phyloP scores from a whole-genome alignment of 2,888 invertebrate genomes.

The Polydesmus complanatus region DNA sequence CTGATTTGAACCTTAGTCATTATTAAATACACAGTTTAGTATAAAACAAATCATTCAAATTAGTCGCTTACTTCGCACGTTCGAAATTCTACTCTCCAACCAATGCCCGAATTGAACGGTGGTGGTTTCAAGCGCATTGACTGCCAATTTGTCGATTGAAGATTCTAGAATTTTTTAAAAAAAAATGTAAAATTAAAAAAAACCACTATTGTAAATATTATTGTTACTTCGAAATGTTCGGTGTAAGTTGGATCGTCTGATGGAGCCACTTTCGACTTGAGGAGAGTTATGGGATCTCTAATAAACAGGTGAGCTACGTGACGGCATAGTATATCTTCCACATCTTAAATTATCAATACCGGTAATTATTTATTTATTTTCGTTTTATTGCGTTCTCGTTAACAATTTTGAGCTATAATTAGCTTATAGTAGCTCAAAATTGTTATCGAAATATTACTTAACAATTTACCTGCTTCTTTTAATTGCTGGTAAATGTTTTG shows the following conservation, averaged over 20 bases:
- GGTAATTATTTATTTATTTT: too few species aligned
- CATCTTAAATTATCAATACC: too few species aligned
- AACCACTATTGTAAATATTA: background rate
- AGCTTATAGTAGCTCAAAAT: too few species aligned
- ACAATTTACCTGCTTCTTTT: conserved; percentile 47
- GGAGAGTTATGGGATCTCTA: conserved; percentile 86
- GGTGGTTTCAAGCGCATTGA: conserved; percentile 99
- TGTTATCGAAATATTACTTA: background rate
- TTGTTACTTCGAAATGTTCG: conserved; percentile 87
- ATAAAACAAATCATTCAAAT: background rate
- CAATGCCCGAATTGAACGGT: conserved; percentile 86
- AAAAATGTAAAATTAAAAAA: conserved; percentile 17
- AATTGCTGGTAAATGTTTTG: conserved; percentile 66
- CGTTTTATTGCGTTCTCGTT: too few species aligned
- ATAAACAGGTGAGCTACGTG: conserved; percentile 98
- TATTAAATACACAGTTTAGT: background rate
- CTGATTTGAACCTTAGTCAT: conserved; percentile 64
- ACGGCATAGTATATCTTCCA: conserved; percentile 82
- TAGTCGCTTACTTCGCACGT: conserved; percentile 58
- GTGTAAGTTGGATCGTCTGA: conserved; percentile 75
- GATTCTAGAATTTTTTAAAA: conserved; percentile 50
- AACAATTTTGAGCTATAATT: too few species aligned
- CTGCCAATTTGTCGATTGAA: conserved; percentile 99
- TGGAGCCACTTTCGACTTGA: conserved; percentile 86
- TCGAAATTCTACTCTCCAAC: conserved; percentile 98